phyloP scores from a whole-genome alignment of 2,888 invertebrate genomes.

The Cephus sareptanus region DNA sequence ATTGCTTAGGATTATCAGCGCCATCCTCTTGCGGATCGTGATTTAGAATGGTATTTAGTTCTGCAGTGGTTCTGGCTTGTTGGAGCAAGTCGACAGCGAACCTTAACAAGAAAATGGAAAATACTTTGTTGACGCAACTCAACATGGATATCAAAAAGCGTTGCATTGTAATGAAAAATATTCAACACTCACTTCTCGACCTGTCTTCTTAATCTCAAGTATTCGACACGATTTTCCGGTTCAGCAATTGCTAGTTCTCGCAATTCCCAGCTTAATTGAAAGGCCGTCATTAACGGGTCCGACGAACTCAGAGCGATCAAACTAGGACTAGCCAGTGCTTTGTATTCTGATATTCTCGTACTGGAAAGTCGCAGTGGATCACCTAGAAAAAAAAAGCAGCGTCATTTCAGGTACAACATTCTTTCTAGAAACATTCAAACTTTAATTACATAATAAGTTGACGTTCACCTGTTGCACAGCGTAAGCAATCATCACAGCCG shows the following conservation, averaged over 20 bases:
- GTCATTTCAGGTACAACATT: neutral
- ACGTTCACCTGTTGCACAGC: constrained; percentile 71
- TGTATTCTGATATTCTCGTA: constrained; percentile 92
- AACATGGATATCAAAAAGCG: neutral
- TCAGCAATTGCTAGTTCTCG: constrained; percentile 90
- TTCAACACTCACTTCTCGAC: constrained; percentile 73
- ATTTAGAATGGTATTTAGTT: constrained; percentile 93
- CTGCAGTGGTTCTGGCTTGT: constrained; percentile 91
- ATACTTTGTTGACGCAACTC: neutral
- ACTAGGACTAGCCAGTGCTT: constrained; percentile 92
- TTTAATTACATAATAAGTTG: neutral
- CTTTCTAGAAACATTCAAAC: neutral
- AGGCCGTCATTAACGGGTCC: constrained; percentile 94
- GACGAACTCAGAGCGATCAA: constrained; percentile 92
- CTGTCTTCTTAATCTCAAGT: constrained; percentile 84
- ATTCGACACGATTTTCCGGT: constrained; percentile 93
- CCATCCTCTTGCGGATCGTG: constrained; percentile 88
- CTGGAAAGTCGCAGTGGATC: constrained; percentile 86
- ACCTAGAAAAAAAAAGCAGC: constrained; percentile 26
- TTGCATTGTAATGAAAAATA: neutral
- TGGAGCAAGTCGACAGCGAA: constrained; percentile 93
- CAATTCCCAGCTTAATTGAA: constrained; percentile 95
- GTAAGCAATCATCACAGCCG: constrained; percentile 89
- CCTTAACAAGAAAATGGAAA: constrained; percentile 32
- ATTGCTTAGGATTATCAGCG: constrained; percentile 41